Evolutionary conservation across 2,797 vertebrate genomes (phyloP).

Genomic region (Sebastes diploproa): DNA sequence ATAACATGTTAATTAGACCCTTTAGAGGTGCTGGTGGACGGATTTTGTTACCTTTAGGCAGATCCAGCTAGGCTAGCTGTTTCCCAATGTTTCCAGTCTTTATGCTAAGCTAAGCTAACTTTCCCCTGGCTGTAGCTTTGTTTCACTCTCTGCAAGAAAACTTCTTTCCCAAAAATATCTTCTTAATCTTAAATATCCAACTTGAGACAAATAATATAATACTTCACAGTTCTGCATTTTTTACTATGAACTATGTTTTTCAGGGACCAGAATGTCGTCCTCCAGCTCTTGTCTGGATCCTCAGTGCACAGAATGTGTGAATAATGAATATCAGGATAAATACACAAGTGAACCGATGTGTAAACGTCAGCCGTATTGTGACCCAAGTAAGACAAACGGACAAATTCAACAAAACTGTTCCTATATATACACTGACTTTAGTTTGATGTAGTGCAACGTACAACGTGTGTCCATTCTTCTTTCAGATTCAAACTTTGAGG

Average conservation of each 20-base stretch:
- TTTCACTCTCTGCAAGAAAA: neutral
- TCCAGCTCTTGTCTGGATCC: conserved; percentile 14
- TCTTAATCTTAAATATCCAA: too few species aligned
- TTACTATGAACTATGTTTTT: neutral
- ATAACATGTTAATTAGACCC: neutral
- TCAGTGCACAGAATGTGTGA: conserved; percentile 41
- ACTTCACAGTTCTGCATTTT: neutral
- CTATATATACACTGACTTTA: fast-evolving
- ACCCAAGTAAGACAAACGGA: conserved; percentile 67
- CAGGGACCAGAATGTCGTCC: conserved; percentile 64
- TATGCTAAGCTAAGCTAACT: too few species aligned
- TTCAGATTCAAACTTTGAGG: conserved; percentile 69
- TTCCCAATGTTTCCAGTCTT: too few species aligned
- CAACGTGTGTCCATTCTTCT: neutral
- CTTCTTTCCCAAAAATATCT: neutral
- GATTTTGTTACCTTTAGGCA: too few species aligned
- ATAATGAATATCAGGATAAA: conserved; percentile 54
- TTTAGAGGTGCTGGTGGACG: neutral
- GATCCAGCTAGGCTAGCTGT: too few species aligned
- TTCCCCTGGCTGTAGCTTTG: neutral
- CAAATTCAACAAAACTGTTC: neutral
- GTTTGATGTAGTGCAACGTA: neutral
- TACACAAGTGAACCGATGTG: conserved; percentile 26
- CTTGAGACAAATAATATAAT: neutral
- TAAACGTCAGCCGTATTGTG: conserved; percentile 70